Evolutionary conservation across 2,797 vertebrate species (phyloP).

Genomic region (Cephalopachus bancanus): DNA sequence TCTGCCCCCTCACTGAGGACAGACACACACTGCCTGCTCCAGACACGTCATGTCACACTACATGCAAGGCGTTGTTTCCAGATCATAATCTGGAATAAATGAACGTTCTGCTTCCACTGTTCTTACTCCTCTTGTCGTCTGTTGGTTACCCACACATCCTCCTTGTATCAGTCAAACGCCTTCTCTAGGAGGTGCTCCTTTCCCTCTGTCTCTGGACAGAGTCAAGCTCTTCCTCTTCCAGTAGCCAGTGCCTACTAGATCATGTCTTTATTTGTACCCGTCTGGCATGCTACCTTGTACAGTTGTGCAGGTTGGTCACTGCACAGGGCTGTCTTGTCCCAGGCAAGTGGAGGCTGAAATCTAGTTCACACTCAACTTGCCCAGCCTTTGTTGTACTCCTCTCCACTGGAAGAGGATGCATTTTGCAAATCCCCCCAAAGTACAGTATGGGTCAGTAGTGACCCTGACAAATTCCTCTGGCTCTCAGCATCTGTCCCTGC

Average conservation of each 20-base stretch:
- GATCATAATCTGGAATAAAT: background rate
- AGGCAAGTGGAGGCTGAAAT: background rate
- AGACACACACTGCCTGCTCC: background rate
- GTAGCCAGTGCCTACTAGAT: background rate
- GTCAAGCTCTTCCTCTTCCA: background rate
- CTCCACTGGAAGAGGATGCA: background rate
- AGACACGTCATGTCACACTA: background rate
- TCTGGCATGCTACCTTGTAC: background rate
- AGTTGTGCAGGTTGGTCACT: background rate
- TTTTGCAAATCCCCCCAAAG: background rate
- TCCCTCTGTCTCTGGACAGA: background rate
- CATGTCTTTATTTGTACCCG: background rate
- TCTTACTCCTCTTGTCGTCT: background rate
- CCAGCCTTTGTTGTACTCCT: background rate
- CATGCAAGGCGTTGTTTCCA: constrained; percentile 21
- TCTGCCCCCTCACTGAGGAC: background rate
- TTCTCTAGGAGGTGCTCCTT: background rate
- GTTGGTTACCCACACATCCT: background rate
- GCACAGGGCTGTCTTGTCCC: background rate
- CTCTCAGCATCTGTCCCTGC: background rate
- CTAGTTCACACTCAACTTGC: background rate
- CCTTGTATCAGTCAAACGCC: constrained; percentile 50
- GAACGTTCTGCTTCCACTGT: background rate
- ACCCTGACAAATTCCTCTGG: too few relatives aligned
- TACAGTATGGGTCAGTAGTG: background rate